Percentiles rank a stretch among this genome's conserved stretches.
Evolutionary conservation across 1,140 invertebrate genomes (phyloP).

Genomic region (Meloidogyne hapla): DNA sequence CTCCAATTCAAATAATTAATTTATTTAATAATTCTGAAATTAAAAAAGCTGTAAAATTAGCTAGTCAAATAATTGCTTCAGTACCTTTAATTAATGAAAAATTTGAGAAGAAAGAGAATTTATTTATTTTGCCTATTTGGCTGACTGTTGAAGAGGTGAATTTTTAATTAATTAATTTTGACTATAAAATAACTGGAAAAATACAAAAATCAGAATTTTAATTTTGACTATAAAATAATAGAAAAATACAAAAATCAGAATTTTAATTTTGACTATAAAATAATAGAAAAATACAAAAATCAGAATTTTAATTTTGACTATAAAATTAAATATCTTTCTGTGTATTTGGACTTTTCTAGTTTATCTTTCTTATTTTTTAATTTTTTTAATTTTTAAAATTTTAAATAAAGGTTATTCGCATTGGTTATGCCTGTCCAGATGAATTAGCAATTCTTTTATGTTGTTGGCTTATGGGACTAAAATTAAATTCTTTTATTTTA

Average conservation of each 20-base stretch:
- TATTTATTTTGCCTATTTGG: conserved; percentile 33
- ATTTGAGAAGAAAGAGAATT: neutral
- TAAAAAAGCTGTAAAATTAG: conserved; percentile 35
- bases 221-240: too few relatives aligned
- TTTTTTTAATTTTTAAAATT: too few relatives aligned
- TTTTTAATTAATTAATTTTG: neutral
- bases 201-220: too few relatives aligned
- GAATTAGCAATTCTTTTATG: conserved; percentile 43
- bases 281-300: too few relatives aligned
- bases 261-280: too few relatives aligned
- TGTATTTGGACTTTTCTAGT: too few relatives aligned
- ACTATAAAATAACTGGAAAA: too few relatives aligned
- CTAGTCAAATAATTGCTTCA: conserved; percentile 31
- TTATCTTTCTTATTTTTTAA: too few relatives aligned
- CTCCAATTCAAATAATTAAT: conserved; percentile 10
- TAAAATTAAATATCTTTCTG: too few relatives aligned
- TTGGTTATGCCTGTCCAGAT: conserved; percentile 42
- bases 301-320: too few relatives aligned
- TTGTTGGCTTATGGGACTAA: conserved; percentile 46
- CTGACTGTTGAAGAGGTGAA: conserved; percentile 48
- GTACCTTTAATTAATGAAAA: conserved; percentile 32
- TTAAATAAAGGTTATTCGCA: conserved; percentile 36
- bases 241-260: too few relatives aligned
- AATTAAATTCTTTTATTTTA: conserved; percentile 28
- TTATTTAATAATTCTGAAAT: conserved; percentile 10